Conservation (phyloP, 1,140 invertebrate genomes). For the Drosophila micromelanica region DNA sequence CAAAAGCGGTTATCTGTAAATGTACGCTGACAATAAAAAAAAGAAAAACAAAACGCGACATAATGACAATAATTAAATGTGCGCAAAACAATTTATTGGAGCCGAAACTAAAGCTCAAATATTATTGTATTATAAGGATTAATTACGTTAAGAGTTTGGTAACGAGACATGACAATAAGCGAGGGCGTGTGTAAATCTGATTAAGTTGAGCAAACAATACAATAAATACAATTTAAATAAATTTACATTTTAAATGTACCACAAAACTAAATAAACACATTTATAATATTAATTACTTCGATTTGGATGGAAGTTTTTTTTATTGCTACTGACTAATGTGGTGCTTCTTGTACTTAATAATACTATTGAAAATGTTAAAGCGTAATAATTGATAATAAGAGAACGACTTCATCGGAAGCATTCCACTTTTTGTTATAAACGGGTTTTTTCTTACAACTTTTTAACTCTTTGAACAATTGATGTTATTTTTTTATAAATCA, state of each 20-base stretch:
- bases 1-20: conserved; percentile 53
- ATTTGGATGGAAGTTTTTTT: conserved; percentile 62
- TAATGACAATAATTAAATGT: conserved; percentile 66
- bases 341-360: conserved; percentile 74
- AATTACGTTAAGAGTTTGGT: conserved; percentile 35
- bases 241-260: conserved; percentile 76
- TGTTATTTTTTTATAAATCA: conserved; percentile 60
- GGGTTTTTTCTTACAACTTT: conserved; percentile 70
- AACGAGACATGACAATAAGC: conserved; percentile 70
- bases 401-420: conserved; percentile 4
- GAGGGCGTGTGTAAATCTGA: conserved; percentile 56
- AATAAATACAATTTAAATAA: conserved; percentile 40
- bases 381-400: conserved; percentile 25
- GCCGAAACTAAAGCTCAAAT: conserved; percentile 36
- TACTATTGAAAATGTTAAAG: conserved; percentile 43
- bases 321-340: conserved; percentile 80
- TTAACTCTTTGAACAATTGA: conserved; percentile 72
- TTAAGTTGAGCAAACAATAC: conserved; percentile 51
- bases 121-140: conserved; percentile 62
- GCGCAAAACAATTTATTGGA: conserved; percentile 41
- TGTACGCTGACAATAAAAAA: conserved; percentile 69
- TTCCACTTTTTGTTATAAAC: conserved; percentile 64
- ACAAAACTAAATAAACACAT: conserved; percentile 46
- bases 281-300: conserved; percentile 18
- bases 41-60: conserved; percentile 64